Percentiles rank a stretch among this genome's conserved stretches.
Evolutionary conservation across 2,888 invertebrate genomes (phyloP).

Genomic region (Drosophila macrothrix): DNA sequence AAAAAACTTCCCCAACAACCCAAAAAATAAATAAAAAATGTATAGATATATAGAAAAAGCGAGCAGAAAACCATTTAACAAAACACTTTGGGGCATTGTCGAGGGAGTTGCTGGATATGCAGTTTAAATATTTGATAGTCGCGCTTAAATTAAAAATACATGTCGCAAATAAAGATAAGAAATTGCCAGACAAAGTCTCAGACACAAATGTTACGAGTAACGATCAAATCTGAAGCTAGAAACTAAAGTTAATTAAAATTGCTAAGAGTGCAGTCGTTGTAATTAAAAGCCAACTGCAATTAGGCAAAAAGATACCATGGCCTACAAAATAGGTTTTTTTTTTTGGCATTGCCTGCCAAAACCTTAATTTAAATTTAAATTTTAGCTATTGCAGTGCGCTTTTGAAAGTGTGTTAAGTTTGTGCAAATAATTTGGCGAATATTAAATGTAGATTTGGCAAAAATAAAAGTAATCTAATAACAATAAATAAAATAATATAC

Average conservation of each 20-base stretch:
- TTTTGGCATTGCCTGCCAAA: conserved; percentile 18
- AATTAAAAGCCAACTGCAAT: conserved; percentile 66
- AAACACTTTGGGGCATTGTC: conserved; percentile 59
- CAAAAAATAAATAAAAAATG: conserved; percentile 3
- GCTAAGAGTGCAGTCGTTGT: conserved; percentile 41
- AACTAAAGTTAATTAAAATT: conserved; percentile 65
- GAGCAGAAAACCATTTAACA: conserved; percentile 53
- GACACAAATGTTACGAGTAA: conserved; percentile 11
- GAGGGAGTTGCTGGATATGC: conserved; percentile 44
- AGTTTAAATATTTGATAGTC: conserved; percentile 59
- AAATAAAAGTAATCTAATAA: background rate
- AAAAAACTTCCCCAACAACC: conserved; percentile 15
- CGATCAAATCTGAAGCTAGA: conserved; percentile 5
- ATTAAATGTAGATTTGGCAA: background rate
- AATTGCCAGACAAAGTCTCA: conserved; percentile 35
- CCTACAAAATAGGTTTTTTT: conserved; percentile 11
- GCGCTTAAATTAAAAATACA: conserved; percentile 70
- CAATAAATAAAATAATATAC: background rate
- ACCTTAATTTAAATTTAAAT: conserved; percentile 5
- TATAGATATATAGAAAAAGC: background rate
- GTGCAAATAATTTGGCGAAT: background rate
- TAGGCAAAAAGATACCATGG: conserved; percentile 46
- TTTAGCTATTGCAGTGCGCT: conserved; percentile 6
- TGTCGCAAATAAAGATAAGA: conserved; percentile 75
- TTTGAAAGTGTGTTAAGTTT: background rate